phyloP scores from a whole-genome alignment of 2,888 invertebrate genomes.

The Pachycephus smyrnensis region DNA sequence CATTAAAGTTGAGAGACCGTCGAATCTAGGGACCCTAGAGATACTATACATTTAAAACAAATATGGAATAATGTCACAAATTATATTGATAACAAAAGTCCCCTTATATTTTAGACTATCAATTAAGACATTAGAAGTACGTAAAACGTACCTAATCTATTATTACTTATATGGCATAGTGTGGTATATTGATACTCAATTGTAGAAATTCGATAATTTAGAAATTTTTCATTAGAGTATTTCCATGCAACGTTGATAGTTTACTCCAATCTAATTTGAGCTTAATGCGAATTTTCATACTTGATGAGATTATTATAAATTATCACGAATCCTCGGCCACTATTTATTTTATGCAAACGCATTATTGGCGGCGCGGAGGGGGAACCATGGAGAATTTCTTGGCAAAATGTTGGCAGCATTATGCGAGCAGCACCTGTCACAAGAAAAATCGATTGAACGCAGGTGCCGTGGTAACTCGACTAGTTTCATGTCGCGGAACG shows the following conservation, averaged over 20 bases:
- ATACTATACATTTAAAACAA: not conserved
- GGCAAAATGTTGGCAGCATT: not conserved
- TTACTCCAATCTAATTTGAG: not conserved
- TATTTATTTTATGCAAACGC: not conserved
- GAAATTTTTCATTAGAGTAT: not conserved
- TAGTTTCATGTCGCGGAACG: conserved; percentile 51
- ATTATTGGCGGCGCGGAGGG: not conserved
- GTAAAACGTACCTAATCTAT: not conserved
- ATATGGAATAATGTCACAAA: not conserved
- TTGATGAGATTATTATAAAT: not conserved
- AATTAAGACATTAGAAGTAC: not conserved
- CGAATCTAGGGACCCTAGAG: not conserved
- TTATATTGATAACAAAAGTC: not conserved
- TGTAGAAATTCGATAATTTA: not conserved
- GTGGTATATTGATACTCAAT: not conserved
- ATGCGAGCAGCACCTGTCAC: not conserved
- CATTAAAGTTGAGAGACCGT: not conserved
- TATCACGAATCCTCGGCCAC: not conserved
- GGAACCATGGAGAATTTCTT: not conserved
- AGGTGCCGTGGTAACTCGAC: conserved; percentile 49
- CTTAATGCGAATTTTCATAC: not conserved
- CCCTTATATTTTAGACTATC: not conserved
- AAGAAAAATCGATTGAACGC: conserved; percentile 56
- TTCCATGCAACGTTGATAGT: not conserved
- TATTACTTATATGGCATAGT: not conserved